Conservation (phyloP, 2,113 vertebrate species). For the Sphaerodactylus townsendi region DNA sequence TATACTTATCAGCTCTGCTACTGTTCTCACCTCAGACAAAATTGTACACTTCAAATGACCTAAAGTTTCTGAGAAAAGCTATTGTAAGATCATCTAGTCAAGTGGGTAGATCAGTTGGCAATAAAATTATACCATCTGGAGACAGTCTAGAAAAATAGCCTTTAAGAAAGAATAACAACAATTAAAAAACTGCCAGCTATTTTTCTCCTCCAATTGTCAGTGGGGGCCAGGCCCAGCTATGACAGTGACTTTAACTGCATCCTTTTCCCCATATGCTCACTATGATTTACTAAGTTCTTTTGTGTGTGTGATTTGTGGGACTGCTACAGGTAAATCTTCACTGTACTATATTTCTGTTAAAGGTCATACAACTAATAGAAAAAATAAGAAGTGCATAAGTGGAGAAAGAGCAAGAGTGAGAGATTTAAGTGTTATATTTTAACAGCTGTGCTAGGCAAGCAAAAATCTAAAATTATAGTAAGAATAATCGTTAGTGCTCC, state of each 20-base stretch:
- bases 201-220: conserved; percentile 44
- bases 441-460: not conserved
- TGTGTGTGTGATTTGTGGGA: conserved; percentile 25
- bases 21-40: conserved; percentile 29
- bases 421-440: conserved; percentile 14
- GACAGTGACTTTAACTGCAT: conserved; percentile 48
- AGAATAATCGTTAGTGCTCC: not conserved
- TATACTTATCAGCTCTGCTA: conserved; percentile 39
- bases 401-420: not conserved
- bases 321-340: conserved; percentile 48
- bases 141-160: conserved; percentile 45
- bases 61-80: conserved; percentile 32
- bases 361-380: conserved; percentile 46
- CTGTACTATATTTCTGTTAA: conserved; percentile 33
- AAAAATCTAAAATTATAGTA: not conserved
- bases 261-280: conserved; percentile 3
- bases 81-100: conserved; percentile 41
- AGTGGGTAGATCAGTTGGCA: conserved; percentile 52
- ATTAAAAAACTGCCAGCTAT: conserved; percentile 41
- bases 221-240: conserved; percentile 35
- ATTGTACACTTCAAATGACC: conserved; percentile 22
- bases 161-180: conserved; percentile 45
- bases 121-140: conserved; percentile 61
- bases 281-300: conserved; percentile 46
- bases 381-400: conserved; percentile 35